phyloP scores from a whole-genome alignment of 1,140 invertebrate species.

The Chironomus striatipennis region DNA sequence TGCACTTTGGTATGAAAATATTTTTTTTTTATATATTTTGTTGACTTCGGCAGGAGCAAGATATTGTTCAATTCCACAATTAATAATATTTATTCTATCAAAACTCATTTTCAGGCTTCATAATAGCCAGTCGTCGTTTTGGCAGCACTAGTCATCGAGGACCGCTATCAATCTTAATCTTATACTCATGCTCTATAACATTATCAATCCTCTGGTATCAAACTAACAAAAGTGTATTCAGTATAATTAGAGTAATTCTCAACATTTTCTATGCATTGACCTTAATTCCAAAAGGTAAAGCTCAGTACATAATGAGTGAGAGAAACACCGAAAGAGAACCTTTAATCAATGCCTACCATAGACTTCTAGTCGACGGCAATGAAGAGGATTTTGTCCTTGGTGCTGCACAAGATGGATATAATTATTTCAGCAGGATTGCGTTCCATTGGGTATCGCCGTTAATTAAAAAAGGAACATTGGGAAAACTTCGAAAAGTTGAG shows the following conservation, averaged over 20 bases:
- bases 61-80: too few species aligned
- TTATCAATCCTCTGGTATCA: background rate
- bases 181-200: slow-evolving; percentile 43
- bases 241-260: slow-evolving; percentile 29
- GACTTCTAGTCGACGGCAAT: slow-evolving; percentile 42
- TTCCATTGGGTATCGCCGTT: slow-evolving; percentile 85
- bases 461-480: slow-evolving; percentile 69
- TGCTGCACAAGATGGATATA: slow-evolving; percentile 67
- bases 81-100: too few species aligned
- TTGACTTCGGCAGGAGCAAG: too few species aligned
- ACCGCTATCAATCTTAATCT: slow-evolving; percentile 52
- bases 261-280: slow-evolving; percentile 53
- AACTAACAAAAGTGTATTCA: background rate
- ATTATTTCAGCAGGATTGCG: slow-evolving; percentile 61
- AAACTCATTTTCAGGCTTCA: slow-evolving; percentile 47
- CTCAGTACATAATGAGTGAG: background rate
- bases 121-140: slow-evolving; percentile 55
- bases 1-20: slow-evolving; percentile 51
- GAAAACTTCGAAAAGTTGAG: slow-evolving; percentile 60
- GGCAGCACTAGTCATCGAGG: slow-evolving; percentile 59
- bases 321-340: background rate
- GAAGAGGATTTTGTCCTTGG: slow-evolving; percentile 56
- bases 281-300: slow-evolving; percentile 46
- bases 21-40: background rate
- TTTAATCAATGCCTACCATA: slow-evolving; percentile 41